Percentiles rank a stretch among this genome's conserved stretches.
phyloP scores from a whole-genome alignment of 2,888 invertebrate species.

The Sisyra terminalis region DNA sequence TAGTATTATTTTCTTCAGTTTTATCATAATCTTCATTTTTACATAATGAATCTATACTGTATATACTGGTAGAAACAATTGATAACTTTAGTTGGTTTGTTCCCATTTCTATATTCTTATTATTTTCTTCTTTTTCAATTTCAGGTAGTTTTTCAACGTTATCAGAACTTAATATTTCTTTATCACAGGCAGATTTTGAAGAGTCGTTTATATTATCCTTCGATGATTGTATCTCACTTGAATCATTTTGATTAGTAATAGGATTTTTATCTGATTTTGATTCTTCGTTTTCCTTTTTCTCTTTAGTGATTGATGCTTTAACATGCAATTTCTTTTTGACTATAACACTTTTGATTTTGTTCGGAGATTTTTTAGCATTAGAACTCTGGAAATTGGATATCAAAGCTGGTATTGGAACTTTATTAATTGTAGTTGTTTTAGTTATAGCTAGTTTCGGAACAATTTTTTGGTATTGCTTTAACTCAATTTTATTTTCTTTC shows the following conservation, averaged over 20 bases:
- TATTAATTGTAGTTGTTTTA: conserved; percentile 25
- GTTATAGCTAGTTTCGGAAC: conserved; percentile 19
- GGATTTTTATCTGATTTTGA: neutral
- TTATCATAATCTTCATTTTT: conserved; percentile 8
- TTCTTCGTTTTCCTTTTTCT: neutral
- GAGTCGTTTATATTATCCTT: neutral
- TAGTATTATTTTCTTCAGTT: conserved; percentile 4
- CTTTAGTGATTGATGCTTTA: neutral
- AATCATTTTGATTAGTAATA: neutral
- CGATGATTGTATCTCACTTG: neutral
- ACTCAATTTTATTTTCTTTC: neutral
- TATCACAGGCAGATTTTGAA: neutral
- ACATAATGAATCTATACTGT: conserved; percentile 9
- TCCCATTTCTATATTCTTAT: conserved; percentile 8
- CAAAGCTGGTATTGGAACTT: conserved; percentile 26
- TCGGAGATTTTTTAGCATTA: neutral
- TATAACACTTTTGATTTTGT: too few species aligned
- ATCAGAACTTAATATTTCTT: conserved; percentile 1
- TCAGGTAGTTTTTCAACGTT: neutral
- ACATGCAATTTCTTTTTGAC: too few species aligned
- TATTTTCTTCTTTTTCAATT: conserved; percentile 1
- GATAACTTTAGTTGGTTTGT: conserved; percentile 7
- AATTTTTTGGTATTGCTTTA: conserved; percentile 4
- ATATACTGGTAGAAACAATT: neutral
- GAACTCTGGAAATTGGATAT: conserved; percentile 14